These are phyloP conservation scores for Myoxocephalus aenaeus DNA, from an alignment of 2,797 vertebrate genomes.

Conservation along the genomic window DNA sequence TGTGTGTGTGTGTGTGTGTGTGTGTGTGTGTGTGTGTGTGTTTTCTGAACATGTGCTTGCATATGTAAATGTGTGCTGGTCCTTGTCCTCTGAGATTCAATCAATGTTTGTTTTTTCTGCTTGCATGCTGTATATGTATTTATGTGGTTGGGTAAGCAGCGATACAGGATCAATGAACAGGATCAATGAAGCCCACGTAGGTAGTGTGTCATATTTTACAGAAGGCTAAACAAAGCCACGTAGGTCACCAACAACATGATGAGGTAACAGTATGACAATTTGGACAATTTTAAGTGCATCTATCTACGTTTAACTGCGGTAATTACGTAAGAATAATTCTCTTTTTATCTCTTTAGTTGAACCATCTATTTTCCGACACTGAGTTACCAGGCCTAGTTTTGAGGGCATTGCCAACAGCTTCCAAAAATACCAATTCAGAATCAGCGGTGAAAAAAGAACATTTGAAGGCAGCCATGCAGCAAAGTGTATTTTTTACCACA, in stretches of 20 bases:
- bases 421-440: slow-evolving; percentile 1
- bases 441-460: background rate
- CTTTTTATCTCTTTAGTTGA: background rate
- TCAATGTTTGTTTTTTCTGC: slow-evolving; percentile 37
- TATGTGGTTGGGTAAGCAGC: slow-evolving; percentile 35
- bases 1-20: too few relatives aligned
- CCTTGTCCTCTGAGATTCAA: slow-evolving; percentile 37
- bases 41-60: slow-evolving; percentile 24
- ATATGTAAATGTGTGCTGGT: slow-evolving; percentile 23
- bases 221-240: slow-evolving; percentile 6
- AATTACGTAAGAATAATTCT: background rate
- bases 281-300: background rate
- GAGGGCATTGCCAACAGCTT: background rate
- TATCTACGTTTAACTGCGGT: background rate
- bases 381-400: background rate
- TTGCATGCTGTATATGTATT: slow-evolving; percentile 22
- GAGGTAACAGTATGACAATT: background rate
- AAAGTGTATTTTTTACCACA: slow-evolving; percentile 4
- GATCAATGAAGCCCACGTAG: slow-evolving; percentile 25
- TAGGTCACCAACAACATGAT: background rate
- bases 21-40: too few relatives aligned
- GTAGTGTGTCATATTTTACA: slow-evolving; percentile 33
- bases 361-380: background rate
- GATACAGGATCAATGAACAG: slow-evolving; percentile 22
- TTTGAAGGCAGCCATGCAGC: background rate